Evolutionary conservation across 2,113 vertebrate species (phyloP).

Genomic region (Pluvianellus socialis): DNA sequence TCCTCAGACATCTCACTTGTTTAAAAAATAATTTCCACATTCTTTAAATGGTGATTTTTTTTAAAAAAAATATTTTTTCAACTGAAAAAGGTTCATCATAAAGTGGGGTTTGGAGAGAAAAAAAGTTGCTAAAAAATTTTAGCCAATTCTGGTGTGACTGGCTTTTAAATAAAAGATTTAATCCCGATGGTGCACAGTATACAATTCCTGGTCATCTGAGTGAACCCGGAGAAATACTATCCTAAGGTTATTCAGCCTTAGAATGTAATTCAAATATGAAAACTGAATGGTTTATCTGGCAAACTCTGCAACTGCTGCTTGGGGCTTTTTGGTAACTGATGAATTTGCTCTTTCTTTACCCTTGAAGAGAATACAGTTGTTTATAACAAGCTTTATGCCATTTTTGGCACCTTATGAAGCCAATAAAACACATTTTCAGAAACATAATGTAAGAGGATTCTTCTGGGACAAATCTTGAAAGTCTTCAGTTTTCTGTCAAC

Average conservation of each 20-base stretch:
- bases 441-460: slow-evolving; percentile 1
- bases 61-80: neutral
- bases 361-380: neutral
- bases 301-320: neutral
- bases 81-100: neutral
- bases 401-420: slow-evolving; percentile 1
- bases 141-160: neutral
- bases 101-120: neutral
- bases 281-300: neutral
- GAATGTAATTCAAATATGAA: neutral
- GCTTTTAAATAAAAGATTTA: neutral
- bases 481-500: neutral
- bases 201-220: neutral
- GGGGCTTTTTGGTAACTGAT: neutral
- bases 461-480: neutral
- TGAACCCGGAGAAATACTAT: neutral
- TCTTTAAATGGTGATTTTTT: neutral
- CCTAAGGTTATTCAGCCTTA: neutral
- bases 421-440: slow-evolving; percentile 9
- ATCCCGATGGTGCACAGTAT: neutral
- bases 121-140: neutral
- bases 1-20: neutral
- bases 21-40: neutral
- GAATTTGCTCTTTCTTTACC: neutral
- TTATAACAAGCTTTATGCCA: neutral